Evolutionary conservation across 2,113 vertebrate genomes (phyloP).

Genomic region (Eudyptes chrysolophus): DNA sequence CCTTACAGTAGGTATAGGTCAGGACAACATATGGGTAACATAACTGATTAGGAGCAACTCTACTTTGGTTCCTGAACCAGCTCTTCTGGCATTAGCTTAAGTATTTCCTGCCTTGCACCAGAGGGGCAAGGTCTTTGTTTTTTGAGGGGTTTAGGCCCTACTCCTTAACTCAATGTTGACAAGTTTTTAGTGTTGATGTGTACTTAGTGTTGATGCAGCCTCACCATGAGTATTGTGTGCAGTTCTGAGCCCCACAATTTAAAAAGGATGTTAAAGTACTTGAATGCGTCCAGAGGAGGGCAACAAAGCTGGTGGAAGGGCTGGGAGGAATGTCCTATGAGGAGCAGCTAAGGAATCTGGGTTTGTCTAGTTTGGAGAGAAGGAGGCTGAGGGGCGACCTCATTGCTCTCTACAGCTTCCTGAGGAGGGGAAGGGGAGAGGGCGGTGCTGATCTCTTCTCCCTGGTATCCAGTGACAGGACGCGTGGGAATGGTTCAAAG

Average conservation of each 20-base stretch:
- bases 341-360: not conserved
- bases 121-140: not conserved
- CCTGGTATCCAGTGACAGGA: not conserved
- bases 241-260: not conserved
- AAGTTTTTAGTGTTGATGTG: not conserved
- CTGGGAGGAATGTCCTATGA: not conserved
- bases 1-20: not conserved
- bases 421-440: not conserved
- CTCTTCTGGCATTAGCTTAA: not conserved
- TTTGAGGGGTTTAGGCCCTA: not conserved
- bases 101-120: not conserved
- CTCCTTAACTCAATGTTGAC: not conserved
- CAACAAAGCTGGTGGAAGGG: not conserved
- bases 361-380: not conserved
- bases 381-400: rapidly evolving
- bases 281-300: not conserved
- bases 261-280: not conserved
- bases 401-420: not conserved
- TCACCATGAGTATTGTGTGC: not conserved
- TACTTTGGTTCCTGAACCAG: not conserved
- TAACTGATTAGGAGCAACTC: not conserved
- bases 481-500: rapidly evolving
- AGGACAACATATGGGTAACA: not conserved
- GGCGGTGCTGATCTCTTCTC: not conserved
- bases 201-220: not conserved